Conservation (phyloP, 2,888 invertebrate genomes). For the Drosophila infuscata region DNA sequence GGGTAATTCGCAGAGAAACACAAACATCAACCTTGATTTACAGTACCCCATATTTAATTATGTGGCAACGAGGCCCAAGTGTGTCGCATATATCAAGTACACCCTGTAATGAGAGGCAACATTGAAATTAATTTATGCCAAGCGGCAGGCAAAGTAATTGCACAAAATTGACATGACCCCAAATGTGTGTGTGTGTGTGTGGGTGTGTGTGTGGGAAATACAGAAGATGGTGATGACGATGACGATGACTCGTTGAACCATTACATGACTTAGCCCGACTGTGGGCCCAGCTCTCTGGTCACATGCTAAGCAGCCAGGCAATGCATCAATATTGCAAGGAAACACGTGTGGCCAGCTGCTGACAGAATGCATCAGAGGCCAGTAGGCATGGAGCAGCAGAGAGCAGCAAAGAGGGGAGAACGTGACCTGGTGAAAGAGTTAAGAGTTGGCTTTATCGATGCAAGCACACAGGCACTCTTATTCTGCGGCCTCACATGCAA, state of each 20-base stretch:
- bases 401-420: slow-evolving; percentile 14
- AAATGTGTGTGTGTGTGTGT: slow-evolving; percentile 22
- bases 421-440: slow-evolving; percentile 38
- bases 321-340: slow-evolving; percentile 67
- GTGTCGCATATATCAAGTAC: slow-evolving; percentile 67
- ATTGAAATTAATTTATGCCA: slow-evolving; percentile 76
- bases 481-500: slow-evolving; percentile 21
- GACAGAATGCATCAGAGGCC: slow-evolving; percentile 43
- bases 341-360: slow-evolving; percentile 17
- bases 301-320: slow-evolving; percentile 61
- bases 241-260: slow-evolving; percentile 15
- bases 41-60: slow-evolving; percentile 63
- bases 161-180: slow-evolving; percentile 68
- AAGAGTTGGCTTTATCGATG: slow-evolving; percentile 27
- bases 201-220: background rate
- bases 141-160: slow-evolving; percentile 71
- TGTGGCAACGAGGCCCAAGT: slow-evolving; percentile 63
- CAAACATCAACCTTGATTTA: slow-evolving; percentile 44
- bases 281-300: slow-evolving; percentile 14
- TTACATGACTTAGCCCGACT: slow-evolving; percentile 42
- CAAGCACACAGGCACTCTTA: slow-evolving; percentile 24
- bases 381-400: slow-evolving; percentile 28
- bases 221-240: background rate
- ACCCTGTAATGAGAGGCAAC: slow-evolving; percentile 22
- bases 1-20: background rate